Evolutionary conservation across 2,113 vertebrate genomes (phyloP), one percentile per base, ranked within the genome.

Genomic region (Tamias sibiricus): DNA sequence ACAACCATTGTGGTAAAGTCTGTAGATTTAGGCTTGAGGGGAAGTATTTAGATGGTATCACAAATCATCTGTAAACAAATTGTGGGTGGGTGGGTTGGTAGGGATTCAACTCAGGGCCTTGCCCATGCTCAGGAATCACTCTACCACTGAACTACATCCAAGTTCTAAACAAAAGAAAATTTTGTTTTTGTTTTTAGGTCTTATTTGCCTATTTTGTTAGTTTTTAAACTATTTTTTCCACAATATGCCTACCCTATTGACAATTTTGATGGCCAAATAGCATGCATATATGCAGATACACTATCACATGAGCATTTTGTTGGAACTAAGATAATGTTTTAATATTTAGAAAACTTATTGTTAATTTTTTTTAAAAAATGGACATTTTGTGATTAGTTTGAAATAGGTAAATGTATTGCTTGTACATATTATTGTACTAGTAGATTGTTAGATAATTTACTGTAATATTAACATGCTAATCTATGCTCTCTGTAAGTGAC

Each of bases 401-500:
- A 54, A 96, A 20, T 79, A 94, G 62, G 40, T 96, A 82, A 80
- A 90, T 92, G 49, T 85, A 28, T 91, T 75, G 96, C 1, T 90
- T 91, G 35, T 92, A 47, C 85, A 6, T 7, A 16, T 96, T 95
- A 0, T 40, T 77, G 47, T 91, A 86, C 69, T 95, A 81, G 91
- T 86, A 71, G 42, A 75, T 72, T 98, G 52, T 91, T 94, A 94
- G 95, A 64, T 47, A 49, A 30, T 95, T 90, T 97, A 62, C 83
- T 90, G 2, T 93, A 95, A 91, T 79, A 40, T 64, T 87, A 59
- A 44, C 9, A 87, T 19, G 17, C 94, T 97, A 97, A 96, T 98
- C 98, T 97, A 97, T 98, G 90, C 91, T 95, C 91, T 95, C 37
- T 97, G 85, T 97, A 94, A 97, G 97, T 98, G 69, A 98, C 74